Evolutionary conservation across 2,888 invertebrate species (phyloP), one percentile per base, ranked within the genome.

Genomic region (Pristionchus fissidentatus): DNA sequence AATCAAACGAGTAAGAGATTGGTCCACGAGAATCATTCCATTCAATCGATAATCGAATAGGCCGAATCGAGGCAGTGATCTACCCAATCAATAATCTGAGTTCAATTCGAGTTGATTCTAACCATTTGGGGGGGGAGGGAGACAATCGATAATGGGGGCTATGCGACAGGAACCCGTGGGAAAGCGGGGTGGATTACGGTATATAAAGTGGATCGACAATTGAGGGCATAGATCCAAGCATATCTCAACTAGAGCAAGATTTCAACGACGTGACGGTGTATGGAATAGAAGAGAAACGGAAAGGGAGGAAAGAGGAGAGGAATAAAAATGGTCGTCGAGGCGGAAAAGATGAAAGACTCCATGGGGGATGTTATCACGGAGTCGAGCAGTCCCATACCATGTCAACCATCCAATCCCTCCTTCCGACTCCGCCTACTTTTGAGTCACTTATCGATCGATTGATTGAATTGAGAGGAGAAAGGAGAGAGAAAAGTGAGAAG

Each of bases 131-230:
- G 13, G 19, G 10, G 49, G 13, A 49, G 13, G 19, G 13, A 19
- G 49, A 49, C 49, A 75, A 46, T 46, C 49, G n/a, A 41, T 5
- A 32, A 70, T 19, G 49, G 73, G 75, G 49, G 32, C 26, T 49
- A 75, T 19, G 19, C 10, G 41, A 70, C 2, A 41, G 70, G 41
- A 70, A 70, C 70, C 70, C 70, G 70, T 70, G 26, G 19, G 22
- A n/a, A n/a, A n/a, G n/a, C n/a, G n/a, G n/a, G n/a, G n/a, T n/a
- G 75, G 75, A 49, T 49, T 75, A 75, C 75, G 46, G 75, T 75
- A 75, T 49, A 49, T 49, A 13, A 19, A 10, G 13, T 10, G 10
- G 49, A 49, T 13, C 10, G 10, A 49, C 49, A 49, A 19, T 49
- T 19, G 49, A 19, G 49, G 49, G 49, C 19, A 49, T 19, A 19